These are phyloP conservation scores for Petromus typicus DNA, from an alignment of 2,113 vertebrate genomes.

Conservation along the genomic window DNA sequence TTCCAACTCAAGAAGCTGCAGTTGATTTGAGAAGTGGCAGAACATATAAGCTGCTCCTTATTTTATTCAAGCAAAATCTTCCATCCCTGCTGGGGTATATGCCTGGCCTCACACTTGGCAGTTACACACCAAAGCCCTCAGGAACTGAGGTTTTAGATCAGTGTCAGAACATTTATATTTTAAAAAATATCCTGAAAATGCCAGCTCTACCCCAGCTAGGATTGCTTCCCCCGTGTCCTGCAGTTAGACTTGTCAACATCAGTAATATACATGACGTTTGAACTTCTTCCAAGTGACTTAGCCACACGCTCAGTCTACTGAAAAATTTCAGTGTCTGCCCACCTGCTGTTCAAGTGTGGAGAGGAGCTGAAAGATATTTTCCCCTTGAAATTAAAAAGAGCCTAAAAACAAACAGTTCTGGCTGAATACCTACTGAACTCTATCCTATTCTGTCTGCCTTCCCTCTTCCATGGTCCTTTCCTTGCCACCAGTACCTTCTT, in stretches of 20 bases:
- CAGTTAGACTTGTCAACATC: conserved; percentile 62
- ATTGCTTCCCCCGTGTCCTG: conserved; percentile 37
- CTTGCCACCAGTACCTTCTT: neutral
- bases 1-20: conserved; percentile 61
- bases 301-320: conserved; percentile 58
- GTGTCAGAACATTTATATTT: conserved; percentile 50
- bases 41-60: conserved; percentile 47
- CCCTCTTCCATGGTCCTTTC: neutral
- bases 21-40: conserved; percentile 74
- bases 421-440: conserved; percentile 11
- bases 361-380: conserved; percentile 64
- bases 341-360: conserved; percentile 70
- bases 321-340: conserved; percentile 70
- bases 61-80: conserved; percentile 66
- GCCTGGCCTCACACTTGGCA: conserved; percentile 64
- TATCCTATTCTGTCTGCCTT: accelerated
- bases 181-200: conserved; percentile 61
- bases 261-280: conserved; percentile 73
- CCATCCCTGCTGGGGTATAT: conserved; percentile 52
- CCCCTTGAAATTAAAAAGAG: conserved; percentile 61
- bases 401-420: neutral
- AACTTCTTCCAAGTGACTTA: conserved; percentile 66
- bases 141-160: conserved; percentile 58
- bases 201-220: neutral
- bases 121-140: conserved; percentile 70